Conservation (phyloP, 2,113 vertebrate genomes). For the Pseudorasbora parva region DNA sequence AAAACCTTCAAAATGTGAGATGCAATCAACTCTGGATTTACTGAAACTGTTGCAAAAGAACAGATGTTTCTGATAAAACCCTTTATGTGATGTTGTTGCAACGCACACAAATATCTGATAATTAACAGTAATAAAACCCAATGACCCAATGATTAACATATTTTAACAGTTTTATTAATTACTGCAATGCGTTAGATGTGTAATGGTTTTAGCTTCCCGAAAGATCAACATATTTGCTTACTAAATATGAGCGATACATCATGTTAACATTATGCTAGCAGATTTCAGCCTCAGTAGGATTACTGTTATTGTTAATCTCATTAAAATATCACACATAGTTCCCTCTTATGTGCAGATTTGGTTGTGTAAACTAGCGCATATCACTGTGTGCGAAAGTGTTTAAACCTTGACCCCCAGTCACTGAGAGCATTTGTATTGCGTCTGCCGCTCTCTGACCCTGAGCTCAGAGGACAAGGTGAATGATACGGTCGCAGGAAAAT, state of each 20-base stretch:
- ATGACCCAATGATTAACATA: background rate
- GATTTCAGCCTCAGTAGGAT: background rate
- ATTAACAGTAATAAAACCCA: background rate
- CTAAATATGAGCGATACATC: background rate
- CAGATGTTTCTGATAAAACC: slow-evolving; percentile 5
- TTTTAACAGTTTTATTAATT: background rate
- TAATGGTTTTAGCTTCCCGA: background rate
- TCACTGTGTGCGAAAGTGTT: background rate
- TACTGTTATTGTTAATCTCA: background rate
- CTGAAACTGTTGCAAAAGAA: background rate
- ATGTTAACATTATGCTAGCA: background rate
- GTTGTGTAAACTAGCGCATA: background rate
- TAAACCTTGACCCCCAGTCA: background rate
- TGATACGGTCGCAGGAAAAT: slow-evolving; percentile 5
- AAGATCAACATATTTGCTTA: background rate
- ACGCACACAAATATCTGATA: background rate
- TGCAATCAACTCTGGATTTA: background rate
- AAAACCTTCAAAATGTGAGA: background rate
- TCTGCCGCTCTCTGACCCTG: slow-evolving; percentile 19
- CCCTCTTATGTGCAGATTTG: background rate
- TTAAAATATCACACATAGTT: background rate
- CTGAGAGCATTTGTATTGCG: background rate
- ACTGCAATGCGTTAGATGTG: background rate
- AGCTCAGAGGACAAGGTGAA: slow-evolving; percentile 29
- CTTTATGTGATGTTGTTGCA: background rate